Evolutionary conservation across 2,797 vertebrate species (phyloP).

Genomic region (Clarias pachynema): DNA sequence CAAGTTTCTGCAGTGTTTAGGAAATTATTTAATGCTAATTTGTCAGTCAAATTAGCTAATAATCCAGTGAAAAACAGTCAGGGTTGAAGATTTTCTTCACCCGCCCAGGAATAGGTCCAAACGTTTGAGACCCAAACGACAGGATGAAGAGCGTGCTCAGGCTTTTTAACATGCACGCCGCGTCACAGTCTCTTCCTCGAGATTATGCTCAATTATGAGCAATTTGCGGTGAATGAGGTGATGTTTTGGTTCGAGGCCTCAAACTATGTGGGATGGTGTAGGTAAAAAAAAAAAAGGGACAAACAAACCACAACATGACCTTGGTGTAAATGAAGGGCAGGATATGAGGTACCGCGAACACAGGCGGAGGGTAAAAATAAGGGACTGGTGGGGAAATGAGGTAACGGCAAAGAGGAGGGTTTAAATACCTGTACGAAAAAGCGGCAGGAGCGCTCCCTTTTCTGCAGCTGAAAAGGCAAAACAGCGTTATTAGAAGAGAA

Average conservation of each 20-base stretch:
- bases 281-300: not conserved
- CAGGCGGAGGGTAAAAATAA: not conserved
- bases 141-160: not conserved
- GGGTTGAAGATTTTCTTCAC: not conserved
- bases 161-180: conserved; percentile 16
- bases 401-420: conserved; percentile 55
- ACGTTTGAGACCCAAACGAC: not conserved
- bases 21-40: not conserved
- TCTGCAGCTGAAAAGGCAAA: conserved; percentile 94
- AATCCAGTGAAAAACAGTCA: not conserved
- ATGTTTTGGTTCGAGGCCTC: conserved; percentile 43
- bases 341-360: conserved; percentile 1
- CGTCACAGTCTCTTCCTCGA: not conserved
- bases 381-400: not conserved
- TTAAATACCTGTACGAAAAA: conserved; percentile 98
- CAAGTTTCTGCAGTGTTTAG: not conserved
- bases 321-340: conserved; percentile 26
- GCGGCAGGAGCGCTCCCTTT: conserved; percentile 98
- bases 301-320: conserved; percentile 17
- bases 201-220: conserved; percentile 29
- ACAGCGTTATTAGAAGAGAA: conserved; percentile 63
- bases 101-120: not conserved
- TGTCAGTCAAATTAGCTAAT: not conserved
- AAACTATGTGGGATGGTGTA: conserved; percentile 9
- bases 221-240: conserved; percentile 35